Evolutionary conservation across 1,140 invertebrate genomes (phyloP).

Genomic region (Psix sp.): DNA sequence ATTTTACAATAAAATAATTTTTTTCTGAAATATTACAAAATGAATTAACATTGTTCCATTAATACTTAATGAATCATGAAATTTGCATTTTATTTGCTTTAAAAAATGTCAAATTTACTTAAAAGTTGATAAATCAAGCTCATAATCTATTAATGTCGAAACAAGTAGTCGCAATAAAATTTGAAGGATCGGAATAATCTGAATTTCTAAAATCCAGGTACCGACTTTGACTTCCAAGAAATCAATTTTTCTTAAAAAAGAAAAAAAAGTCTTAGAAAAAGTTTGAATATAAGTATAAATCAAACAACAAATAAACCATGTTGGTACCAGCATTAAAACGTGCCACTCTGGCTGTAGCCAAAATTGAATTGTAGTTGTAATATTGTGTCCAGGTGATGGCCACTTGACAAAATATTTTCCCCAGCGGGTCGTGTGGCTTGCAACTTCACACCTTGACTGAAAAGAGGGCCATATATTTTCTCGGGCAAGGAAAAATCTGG

Average conservation of each 20-base stretch:
- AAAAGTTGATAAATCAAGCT: too few relatives aligned
- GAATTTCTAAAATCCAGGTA: too few relatives aligned
- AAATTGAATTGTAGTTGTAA: conserved; percentile 2
- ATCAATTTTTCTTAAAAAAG: not conserved
- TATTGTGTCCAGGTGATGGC: conserved; percentile 27
- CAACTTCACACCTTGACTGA: conserved; percentile 29
- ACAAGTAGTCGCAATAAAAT: too few relatives aligned
- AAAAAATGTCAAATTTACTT: too few relatives aligned
- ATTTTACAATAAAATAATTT: too few relatives aligned
- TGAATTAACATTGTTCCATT: too few relatives aligned
- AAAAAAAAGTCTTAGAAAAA: not conserved
- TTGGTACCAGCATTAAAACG: conserved; percentile 14
- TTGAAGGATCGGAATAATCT: too few relatives aligned
- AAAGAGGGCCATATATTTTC: conserved; percentile 18
- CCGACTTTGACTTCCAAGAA: not conserved
- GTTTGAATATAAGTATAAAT: conserved; percentile 6
- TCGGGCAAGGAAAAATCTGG: conserved; percentile 3
- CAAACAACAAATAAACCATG: conserved; percentile 2
- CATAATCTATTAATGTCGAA: too few relatives aligned
- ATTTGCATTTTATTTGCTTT: too few relatives aligned
- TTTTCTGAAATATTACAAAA: too few relatives aligned
- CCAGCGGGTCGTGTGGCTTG: conserved; percentile 11
- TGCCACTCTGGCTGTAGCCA: conserved; percentile 3
- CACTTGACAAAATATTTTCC: conserved; percentile 49
- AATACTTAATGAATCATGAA: too few relatives aligned